These are phyloP conservation scores for Celastrina argiolus DNA, from an alignment of 2,888 invertebrate genomes.

Conservation along the genomic window DNA sequence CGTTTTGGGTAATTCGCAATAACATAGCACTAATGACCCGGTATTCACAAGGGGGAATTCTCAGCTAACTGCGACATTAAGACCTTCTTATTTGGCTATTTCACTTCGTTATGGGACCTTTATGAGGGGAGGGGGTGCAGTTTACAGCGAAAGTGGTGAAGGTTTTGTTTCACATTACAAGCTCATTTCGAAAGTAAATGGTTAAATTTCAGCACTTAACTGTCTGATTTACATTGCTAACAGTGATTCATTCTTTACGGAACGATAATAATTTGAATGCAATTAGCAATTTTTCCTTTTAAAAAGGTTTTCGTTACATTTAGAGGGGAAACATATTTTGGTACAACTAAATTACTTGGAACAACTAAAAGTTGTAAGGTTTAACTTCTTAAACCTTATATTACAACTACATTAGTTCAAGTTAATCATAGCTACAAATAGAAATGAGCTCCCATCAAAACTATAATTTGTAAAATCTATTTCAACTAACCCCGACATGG, in stretches of 20 bases:
- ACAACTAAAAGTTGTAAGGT: no score
- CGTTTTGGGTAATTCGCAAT: conserved; percentile 61
- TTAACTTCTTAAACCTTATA: no score
- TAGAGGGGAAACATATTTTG: no score
- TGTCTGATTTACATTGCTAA: background rate
- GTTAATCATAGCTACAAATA: no score
- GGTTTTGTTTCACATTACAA: conserved; percentile 25
- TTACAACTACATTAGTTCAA: no score
- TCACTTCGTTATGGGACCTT: conserved; percentile 68
- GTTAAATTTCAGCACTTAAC: background rate
- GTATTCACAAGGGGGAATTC: conserved; percentile 71
- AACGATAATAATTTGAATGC: background rate
- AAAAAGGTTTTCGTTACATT: no score
- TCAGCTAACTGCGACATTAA: conserved; percentile 71
- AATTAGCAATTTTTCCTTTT: background rate
- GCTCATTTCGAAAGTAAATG: background rate
- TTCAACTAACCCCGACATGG: no score
- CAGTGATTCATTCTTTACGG: background rate
- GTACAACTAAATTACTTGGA: no score
- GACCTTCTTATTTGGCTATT: conserved; percentile 74
- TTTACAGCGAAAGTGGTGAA: conserved; percentile 35
- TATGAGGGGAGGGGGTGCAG: conserved; percentile 58
- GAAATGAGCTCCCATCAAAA: no score
- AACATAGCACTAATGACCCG: conserved; percentile 71
- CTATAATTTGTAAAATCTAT: no score